Conservation (phyloP, 2,113 vertebrate species). For the Cygnus buccinator region DNA sequence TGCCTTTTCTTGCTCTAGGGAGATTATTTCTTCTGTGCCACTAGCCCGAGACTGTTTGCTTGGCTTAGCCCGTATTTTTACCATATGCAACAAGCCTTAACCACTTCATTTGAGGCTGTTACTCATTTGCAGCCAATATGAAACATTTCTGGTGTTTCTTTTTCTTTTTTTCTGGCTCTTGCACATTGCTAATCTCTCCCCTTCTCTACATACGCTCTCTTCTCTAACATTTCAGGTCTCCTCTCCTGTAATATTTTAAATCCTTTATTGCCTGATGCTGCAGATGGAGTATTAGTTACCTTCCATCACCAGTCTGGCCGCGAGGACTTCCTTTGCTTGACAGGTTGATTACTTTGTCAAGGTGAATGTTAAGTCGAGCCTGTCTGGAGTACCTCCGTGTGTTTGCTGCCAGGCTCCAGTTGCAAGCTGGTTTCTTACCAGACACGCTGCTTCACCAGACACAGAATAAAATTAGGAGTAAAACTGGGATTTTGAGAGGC, state of each 20-base stretch:
- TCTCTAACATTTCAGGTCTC: background rate
- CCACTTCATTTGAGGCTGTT: background rate
- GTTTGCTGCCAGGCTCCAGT: background rate
- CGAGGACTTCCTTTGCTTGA: background rate
- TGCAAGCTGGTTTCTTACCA: background rate
- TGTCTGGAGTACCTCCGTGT: background rate
- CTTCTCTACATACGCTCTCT: background rate
- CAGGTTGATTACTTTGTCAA: constrained; percentile 31
- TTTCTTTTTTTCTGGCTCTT: background rate
- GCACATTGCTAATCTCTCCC: background rate
- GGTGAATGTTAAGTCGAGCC: constrained; percentile 9
- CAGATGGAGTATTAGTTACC: background rate
- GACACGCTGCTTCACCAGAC: background rate
- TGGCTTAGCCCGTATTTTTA: background rate
- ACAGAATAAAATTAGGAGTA: background rate
- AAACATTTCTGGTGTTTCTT: constrained; percentile 10
- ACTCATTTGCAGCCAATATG: background rate
- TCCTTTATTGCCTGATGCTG: background rate
- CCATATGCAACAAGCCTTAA: background rate
- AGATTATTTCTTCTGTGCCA: background rate
- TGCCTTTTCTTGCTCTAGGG: background rate
- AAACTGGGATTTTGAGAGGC: background rate
- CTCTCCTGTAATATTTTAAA: constrained; percentile 17
- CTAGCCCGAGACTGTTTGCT: background rate
- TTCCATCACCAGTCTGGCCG: background rate